Percentiles rank a stretch among this genome's conserved stretches.
These are phyloP conservation scores for Microcebus lehilahytsara DNA, from an alignment of 2,113 vertebrate genomes.

Conservation along the genomic window DNA sequence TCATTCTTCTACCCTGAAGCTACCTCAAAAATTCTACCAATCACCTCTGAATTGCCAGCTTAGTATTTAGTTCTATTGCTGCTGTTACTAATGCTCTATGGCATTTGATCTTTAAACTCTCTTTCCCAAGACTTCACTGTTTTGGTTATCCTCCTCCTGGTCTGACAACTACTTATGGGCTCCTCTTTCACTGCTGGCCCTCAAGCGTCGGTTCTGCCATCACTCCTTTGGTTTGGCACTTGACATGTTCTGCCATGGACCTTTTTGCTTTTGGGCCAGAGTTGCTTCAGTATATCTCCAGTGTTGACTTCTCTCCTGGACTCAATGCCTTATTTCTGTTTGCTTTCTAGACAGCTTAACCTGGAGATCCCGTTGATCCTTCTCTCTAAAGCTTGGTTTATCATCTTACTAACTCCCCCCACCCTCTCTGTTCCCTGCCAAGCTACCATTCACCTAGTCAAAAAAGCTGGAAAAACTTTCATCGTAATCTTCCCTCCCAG, in stretches of 20 bases:
- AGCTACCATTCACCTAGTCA: neutral
- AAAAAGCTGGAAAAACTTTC: neutral
- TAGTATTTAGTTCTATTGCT: neutral
- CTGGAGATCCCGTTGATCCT: neutral
- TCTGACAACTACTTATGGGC: neutral
- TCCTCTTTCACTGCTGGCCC: neutral
- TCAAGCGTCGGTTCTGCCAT: neutral
- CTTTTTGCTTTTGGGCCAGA: neutral
- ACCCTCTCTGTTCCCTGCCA: neutral
- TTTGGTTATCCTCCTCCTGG: neutral
- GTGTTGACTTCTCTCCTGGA: neutral
- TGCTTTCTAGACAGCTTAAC: neutral
- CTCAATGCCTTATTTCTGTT: neutral
- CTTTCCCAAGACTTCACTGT: neutral
- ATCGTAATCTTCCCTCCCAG: neutral
- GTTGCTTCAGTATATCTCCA: neutral
- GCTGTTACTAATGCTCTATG: neutral
- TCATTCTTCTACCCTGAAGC: neutral
- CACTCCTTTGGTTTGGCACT: neutral
- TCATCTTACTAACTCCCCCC: neutral
- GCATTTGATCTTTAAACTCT: neutral
- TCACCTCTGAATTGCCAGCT: neutral
- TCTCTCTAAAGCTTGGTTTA: neutral
- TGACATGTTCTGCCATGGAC: neutral
- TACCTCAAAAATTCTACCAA: neutral